Evolutionary conservation across 2,888 invertebrate genomes (phyloP), one percentile per base, ranked within the genome.

Genomic region (Phragmatobia fuliginosa): DNA sequence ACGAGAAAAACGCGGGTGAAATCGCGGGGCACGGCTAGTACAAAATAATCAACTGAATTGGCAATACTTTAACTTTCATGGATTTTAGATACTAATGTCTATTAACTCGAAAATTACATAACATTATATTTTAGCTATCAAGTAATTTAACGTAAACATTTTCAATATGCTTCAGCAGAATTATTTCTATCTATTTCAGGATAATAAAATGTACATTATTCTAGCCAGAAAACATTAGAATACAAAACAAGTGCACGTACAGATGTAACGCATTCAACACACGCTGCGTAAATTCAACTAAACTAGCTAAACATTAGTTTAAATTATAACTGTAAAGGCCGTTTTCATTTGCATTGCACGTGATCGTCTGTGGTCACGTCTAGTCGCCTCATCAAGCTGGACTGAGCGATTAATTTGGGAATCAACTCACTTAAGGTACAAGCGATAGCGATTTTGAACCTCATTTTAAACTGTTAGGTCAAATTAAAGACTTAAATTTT

Each of bases 331-430:
- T 82, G 85, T 86, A 88, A 82, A 94, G 94, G 94, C 91, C 94
- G 89, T 89, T 87, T 93, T 86, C 91, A 94, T 94, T 94, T 94
- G 94, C 93, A 92, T 92, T 82, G 90, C 94, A 88, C 94, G 94
- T 94, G 94, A 94, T 89, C 86, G 94, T 94, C 94, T 94, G 94
- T 87, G 83, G 81, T 81, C 77, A 78, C 86, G 94, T 94, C 94
- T 94, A 94, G 94, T 90, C 93, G 85, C 80, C 89, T 91, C 93
- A 94, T 94, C 94, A 94, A 81, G 83, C 78, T 78, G 82, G 82
- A 84, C 83, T 76, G 83, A 81, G 83, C 87, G 88, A 91, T 91
- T 94, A 92, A 92, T 92, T 91, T 88, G 87, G 86, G 82, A 84
- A 84, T 81, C 83, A 77, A 62, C 66, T 67, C 80, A 80, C 61